Evolutionary conservation across 1,140 invertebrate species (phyloP), one percentile per base, ranked within the genome.

Genomic region (Oryzaephilus surinamensis): DNA sequence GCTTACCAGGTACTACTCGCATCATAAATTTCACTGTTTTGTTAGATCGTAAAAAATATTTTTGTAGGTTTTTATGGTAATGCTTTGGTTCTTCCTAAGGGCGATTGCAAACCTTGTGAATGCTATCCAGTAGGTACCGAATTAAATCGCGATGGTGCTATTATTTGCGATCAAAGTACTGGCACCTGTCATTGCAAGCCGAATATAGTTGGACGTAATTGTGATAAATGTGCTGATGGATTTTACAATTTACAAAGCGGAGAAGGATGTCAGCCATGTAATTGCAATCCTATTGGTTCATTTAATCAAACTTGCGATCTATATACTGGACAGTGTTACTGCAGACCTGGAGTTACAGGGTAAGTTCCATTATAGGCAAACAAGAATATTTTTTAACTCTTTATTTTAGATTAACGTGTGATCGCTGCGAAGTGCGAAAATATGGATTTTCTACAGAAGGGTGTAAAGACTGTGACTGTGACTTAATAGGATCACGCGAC

Each of bases 371-470:
- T 2, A 20, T 24, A 16, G 14, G 7, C 10, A 37, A 27, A 6
- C 26, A 6, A 6, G 3, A 26, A 17, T 2, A 17, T n/a, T 31
- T 37, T 16, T 38, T 40, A 16, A 28, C 5, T 26, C 27, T 35
- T 30, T 45, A 20, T 57, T 59, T 28, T 45, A 74, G 72, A 3
- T 60, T 71, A 44, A 73, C 77, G 29, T 97, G 93, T 55, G 85
- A 96, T 50, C 72, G 77, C 43, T 97, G 93, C 56, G 73, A 77
- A 40, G 69, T 79, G 0, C 79, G 83, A 60, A 85, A 91, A 56
- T 97, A 87, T 58, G 93, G 91, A 28, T 97, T 95, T 63, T 84
- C 89, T 10, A 43, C 60, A 2, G 80, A 89, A 4, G 90, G 90
- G 2, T 94, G 90, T 51, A 76, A 79, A 45, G 64, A 77, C 10